Percentiles rank a stretch among this genome's conserved stretches.
phyloP scores from a whole-genome alignment of 30 jellyfish, hydroid and myxozoan genomes.

The Mastigias papua region DNA sequence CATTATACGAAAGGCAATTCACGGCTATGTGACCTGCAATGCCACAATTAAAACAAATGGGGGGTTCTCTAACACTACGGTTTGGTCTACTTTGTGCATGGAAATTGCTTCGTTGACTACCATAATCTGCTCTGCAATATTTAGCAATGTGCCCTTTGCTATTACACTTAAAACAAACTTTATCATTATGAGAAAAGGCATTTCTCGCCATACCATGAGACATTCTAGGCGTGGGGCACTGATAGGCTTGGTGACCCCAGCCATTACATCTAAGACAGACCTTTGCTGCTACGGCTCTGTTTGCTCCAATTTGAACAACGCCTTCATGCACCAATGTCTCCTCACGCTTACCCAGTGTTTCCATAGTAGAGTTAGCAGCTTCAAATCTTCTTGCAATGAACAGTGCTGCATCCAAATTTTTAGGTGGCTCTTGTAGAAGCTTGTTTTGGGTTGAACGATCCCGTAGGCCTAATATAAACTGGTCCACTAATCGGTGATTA shows the following conservation, averaged over 20 bases:
- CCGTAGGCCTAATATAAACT: not conserved
- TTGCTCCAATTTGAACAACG: constrained; percentile 1
- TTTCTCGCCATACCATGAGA: constrained; percentile 7
- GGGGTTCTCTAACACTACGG: constrained; percentile 2
- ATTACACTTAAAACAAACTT: not conserved
- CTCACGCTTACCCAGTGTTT: not conserved
- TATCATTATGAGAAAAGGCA: not conserved
- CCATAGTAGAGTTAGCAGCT: not conserved
- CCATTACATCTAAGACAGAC: not conserved
- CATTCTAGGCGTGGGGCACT: constrained; percentile 16
- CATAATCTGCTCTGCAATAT: not conserved
- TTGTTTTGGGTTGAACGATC: not conserved
- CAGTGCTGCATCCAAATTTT: not conserved
- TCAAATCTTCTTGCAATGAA: not conserved
- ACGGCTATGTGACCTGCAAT: too few relatives aligned
- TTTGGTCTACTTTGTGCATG: not conserved
- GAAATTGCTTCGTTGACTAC: not conserved
- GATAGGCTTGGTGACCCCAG: constrained; percentile 20
- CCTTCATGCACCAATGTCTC: not conserved
- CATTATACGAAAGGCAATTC: too few relatives aligned
- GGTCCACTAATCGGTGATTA: not conserved
- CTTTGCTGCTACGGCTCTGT: not conserved
- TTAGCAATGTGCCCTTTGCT: constrained; percentile 1
- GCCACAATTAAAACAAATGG: too few relatives aligned
- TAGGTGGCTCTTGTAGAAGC: not conserved